Conservation (phyloP, 1,140 invertebrate species). For the Camponotus vicinus region DNA sequence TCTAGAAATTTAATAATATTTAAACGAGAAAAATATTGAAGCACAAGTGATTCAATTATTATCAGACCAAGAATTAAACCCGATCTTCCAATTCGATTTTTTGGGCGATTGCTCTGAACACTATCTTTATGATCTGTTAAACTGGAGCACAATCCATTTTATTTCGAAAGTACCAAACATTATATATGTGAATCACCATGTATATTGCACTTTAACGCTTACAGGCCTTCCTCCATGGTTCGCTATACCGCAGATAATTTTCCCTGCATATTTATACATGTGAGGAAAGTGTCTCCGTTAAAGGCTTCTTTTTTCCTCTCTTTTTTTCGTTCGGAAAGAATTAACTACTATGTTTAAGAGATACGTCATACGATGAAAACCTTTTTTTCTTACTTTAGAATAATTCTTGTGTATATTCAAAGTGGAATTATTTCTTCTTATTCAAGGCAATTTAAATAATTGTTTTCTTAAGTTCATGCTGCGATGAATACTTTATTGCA, state of each 20-base stretch:
- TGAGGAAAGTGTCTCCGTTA: slow-evolving; percentile 67
- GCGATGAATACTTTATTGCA: neutral
- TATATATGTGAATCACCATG: slow-evolving; percentile 18
- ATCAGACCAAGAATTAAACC: too few species aligned
- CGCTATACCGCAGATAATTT: slow-evolving; percentile 68
- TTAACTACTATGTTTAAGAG: slow-evolving; percentile 66
- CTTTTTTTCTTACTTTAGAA: neutral
- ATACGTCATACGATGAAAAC: slow-evolving; percentile 16
- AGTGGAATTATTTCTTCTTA: neutral
- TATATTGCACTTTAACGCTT: slow-evolving; percentile 45
- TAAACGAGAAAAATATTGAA: neutral
- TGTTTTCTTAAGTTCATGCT: neutral
- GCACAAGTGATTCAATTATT: too few species aligned
- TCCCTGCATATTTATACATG: slow-evolving; percentile 72
- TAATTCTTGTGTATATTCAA: slow-evolving; percentile 21
- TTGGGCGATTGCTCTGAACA: too few species aligned
- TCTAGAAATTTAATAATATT: too few species aligned
- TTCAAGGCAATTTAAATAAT: neutral
- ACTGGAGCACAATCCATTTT: neutral
- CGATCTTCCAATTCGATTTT: too few species aligned
- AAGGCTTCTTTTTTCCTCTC: slow-evolving; percentile 41
- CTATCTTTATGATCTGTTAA: neutral
- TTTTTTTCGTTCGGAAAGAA: neutral
- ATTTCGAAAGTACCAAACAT: neutral
- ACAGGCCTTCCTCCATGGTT: slow-evolving; percentile 58